Evolutionary conservation across 2,797 vertebrate genomes (phyloP).

Genomic region (Gobionotothen gibberifrons): DNA sequence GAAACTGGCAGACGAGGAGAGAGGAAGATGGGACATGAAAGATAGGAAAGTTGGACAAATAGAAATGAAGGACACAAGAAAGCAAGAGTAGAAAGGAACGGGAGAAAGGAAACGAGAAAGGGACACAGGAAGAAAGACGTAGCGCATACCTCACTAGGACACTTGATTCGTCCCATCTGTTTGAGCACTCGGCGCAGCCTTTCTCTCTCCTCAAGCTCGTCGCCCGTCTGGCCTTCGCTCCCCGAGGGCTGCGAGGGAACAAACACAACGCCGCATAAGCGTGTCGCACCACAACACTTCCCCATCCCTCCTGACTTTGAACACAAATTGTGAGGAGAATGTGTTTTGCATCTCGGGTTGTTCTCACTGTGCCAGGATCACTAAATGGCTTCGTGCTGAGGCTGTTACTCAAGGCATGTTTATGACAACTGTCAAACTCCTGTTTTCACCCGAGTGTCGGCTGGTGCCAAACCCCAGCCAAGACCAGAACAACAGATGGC

Average conservation of each 20-base stretch:
- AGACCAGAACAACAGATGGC: constrained; percentile 78
- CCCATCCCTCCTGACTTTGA: constrained; percentile 26
- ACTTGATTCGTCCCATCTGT: constrained; percentile 97
- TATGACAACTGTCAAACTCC: constrained; percentile 79
- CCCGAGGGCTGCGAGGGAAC: constrained; percentile 79
- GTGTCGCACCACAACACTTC: constrained; percentile 47
- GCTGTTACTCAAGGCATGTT: constrained; percentile 76
- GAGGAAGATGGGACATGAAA: constrained; percentile 51
- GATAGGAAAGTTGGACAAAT: constrained; percentile 40
- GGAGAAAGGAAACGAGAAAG: constrained; percentile 40
- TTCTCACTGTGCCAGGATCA: constrained; percentile 66
- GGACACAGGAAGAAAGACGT: constrained; percentile 35
- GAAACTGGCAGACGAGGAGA: constrained; percentile 44
- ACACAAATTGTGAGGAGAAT: constrained; percentile 55
- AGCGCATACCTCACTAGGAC: constrained; percentile 91
- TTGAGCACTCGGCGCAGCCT: constrained; percentile 93
- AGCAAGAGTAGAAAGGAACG: constrained; percentile 32
- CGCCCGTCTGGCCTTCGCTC: constrained; percentile 85
- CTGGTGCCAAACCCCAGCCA: constrained; percentile 65
- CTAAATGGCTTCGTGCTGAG: constrained; percentile 74
- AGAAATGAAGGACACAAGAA: constrained; percentile 44
- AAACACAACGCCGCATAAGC: constrained; percentile 68
- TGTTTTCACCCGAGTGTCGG: constrained; percentile 70
- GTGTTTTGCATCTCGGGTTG: constrained; percentile 74
- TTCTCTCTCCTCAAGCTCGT: constrained; percentile 93